These are phyloP conservation scores for Gonioctena quinquepunctata DNA, from an alignment of 1,140 invertebrate genomes.

Conservation along the genomic window DNA sequence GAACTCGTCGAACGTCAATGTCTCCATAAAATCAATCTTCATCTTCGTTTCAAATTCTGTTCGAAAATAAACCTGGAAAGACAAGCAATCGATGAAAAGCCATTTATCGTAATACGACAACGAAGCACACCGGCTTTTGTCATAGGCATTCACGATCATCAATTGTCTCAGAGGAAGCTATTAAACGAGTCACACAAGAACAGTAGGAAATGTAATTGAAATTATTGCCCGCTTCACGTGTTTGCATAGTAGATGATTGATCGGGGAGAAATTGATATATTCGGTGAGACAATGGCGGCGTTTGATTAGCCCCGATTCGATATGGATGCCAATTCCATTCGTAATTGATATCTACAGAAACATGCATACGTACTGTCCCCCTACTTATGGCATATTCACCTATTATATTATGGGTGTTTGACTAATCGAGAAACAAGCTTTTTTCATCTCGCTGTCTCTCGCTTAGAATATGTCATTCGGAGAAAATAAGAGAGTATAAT, in stretches of 20 bases:
- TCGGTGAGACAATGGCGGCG: not conserved
- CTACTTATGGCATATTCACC: too few relatives aligned
- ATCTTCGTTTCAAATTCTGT: not conserved
- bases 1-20: too few relatives aligned
- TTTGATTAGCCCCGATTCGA: not conserved
- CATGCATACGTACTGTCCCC: too few relatives aligned
- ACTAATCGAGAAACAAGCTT: too few relatives aligned
- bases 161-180: not conserved
- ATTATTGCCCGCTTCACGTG: not conserved
- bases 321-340: not conserved
- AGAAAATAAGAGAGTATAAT: too few relatives aligned
- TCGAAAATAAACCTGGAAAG: not conserved
- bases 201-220: not conserved
- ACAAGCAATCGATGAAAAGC: not conserved
- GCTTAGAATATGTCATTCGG: too few relatives aligned
- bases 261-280: not conserved
- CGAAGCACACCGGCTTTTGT: not conserved
- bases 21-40: too few relatives aligned
- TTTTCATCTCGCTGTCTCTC: too few relatives aligned
- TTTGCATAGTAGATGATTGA: not conserved
- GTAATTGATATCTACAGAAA: too few relatives aligned
- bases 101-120: not conserved
- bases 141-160: not conserved
- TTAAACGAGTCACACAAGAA: not conserved
- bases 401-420: too few relatives aligned